These are phyloP conservation scores for Lineus longissimus DNA, from an alignment of 1,140 invertebrate species.

Conservation along the genomic window DNA sequence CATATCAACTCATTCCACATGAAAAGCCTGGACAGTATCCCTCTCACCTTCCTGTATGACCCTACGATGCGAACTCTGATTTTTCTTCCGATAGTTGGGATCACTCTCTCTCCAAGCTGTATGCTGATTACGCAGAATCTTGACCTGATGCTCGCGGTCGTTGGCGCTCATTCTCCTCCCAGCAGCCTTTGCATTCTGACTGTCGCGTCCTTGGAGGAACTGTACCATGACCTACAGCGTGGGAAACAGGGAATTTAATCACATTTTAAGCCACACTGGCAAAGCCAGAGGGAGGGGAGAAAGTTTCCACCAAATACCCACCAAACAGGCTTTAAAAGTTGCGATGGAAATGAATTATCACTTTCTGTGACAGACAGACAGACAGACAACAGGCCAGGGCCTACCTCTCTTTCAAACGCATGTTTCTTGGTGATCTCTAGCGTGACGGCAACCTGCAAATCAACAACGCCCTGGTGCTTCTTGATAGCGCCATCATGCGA, in stretches of 20 bases:
- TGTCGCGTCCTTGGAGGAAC: slow-evolving; percentile 32
- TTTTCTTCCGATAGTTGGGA: too few species aligned
- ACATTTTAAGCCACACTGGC: too few species aligned
- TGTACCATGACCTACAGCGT: slow-evolving; percentile 28
- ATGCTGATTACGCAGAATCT: slow-evolving; percentile 32
- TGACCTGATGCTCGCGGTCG: slow-evolving; percentile 28
- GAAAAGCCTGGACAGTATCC: too few species aligned
- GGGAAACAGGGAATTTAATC: too few species aligned
- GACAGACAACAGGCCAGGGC: too few species aligned
- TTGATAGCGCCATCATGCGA: slow-evolving; percentile 16
- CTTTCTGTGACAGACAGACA: too few species aligned
- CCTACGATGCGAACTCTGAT: slow-evolving; percentile 15
- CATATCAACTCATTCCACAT: too few species aligned
- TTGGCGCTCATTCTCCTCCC: slow-evolving; percentile 26
- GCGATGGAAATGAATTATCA: too few species aligned
- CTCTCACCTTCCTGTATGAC: slow-evolving; percentile 32
- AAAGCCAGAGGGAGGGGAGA: too few species aligned
- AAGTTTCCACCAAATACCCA: too few species aligned
- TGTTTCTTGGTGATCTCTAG: slow-evolving; percentile 27
- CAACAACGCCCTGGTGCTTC: slow-evolving; percentile 21
- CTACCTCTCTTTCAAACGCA: slow-evolving; percentile 33
- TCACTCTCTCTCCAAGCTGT: slow-evolving; percentile 28
- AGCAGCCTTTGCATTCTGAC: slow-evolving; percentile 17
- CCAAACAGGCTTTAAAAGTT: too few species aligned
- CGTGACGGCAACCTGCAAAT: slow-evolving; percentile 23